Evolutionary conservation across 2,888 invertebrate genomes (phyloP), one percentile per base, ranked within the genome.

Genomic region (Stenodema calcarata): DNA sequence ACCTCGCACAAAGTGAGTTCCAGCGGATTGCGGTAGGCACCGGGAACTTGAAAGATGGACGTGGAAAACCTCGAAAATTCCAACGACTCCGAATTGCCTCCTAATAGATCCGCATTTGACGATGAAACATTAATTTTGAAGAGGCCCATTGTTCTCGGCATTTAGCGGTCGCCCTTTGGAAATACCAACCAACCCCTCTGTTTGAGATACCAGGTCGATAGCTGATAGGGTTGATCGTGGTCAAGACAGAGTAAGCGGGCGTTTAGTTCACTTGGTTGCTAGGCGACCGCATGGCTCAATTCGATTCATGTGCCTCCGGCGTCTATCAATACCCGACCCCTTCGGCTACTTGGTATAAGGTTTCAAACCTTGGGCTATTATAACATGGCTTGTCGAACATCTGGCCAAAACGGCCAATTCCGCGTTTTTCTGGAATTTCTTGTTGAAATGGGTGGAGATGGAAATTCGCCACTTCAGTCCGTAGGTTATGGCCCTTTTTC

Each of bases 231-330:
- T 84, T 73, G 80, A 84, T 84, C 84, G 84, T 84, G 84, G 84
- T 84, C 84, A 84, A 84, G 84, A 73, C 84, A 30, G 73, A 83
- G 83, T 18, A 69, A 84, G 84, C 84, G 84, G 84, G 73, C 84
- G 84, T 84, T 84, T 84, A 84, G 84, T 73, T 70, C 70, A 73
- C 84, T 84, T 30, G 84, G 84, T 84, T 73, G 84, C 84, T 44
- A 42, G 44, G 84, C 73, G 47, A 84, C 84, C 70, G 27, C 84
- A 75, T 84, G 73, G 84, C 84, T 84, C 84, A 84, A 84, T 84
- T 84, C 84, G 84, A 82, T 82, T 82, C 82, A 82, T 84, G 73
- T 84, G 84, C 84, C 84, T 84, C 73, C 28, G 73, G 73, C 84
- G 42, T 28, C 47, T 35, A 84, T 84, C 84, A 84, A 84, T 84